phyloP scores from a whole-genome alignment of 2,113 vertebrate species.

The Onychostruthus taczanowskii region DNA sequence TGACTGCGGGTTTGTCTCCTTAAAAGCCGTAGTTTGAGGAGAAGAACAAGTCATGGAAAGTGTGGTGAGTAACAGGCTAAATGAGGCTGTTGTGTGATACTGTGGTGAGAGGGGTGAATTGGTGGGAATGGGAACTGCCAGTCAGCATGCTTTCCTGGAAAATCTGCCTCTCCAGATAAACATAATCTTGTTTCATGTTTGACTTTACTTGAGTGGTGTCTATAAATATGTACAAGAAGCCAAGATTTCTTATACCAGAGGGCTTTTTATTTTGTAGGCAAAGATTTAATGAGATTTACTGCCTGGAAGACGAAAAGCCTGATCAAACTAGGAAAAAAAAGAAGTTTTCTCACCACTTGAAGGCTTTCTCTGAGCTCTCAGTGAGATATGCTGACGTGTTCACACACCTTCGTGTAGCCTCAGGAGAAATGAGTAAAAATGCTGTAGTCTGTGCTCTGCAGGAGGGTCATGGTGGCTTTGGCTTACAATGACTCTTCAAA shows the following conservation, averaged over 20 bases:
- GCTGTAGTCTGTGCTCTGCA: background rate
- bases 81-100: background rate
- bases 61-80: constrained; percentile 19
- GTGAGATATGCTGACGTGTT: background rate
- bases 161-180: constrained; percentile 31
- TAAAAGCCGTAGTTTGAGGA: background rate
- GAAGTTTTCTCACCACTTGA: background rate
- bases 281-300: background rate
- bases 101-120: background rate
- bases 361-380: background rate
- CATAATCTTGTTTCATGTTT: constrained; percentile 21
- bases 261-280: background rate
- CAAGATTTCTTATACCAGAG: constrained; percentile 2
- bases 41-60: background rate
- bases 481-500: background rate
- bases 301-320: background rate
- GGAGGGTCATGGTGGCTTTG: background rate
- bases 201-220: constrained; percentile 17
- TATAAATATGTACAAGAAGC: constrained; percentile 22
- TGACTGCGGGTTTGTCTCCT: background rate
- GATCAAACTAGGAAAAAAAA: background rate
- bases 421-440: background rate
- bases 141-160: constrained; percentile 37
- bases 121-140: background rate
- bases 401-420: background rate